These are phyloP conservation scores for Rhinella marina DNA, from an alignment of 2,797 vertebrate species.

Conservation along the genomic window DNA sequence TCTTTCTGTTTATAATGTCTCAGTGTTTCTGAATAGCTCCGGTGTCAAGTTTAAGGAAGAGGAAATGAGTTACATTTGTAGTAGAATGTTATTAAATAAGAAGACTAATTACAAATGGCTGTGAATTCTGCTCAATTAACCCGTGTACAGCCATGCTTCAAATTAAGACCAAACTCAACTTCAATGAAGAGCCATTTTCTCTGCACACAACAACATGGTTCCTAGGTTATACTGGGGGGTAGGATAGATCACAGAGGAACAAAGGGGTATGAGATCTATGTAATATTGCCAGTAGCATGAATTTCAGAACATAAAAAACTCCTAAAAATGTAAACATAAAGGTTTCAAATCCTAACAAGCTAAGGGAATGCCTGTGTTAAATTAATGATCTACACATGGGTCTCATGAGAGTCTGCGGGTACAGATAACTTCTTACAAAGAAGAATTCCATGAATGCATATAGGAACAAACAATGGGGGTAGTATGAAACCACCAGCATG, in stretches of 20 bases:
- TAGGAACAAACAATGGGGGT: slow-evolving; percentile 35
- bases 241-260: not conserved
- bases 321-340: slow-evolving; percentile 33
- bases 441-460: slow-evolving; percentile 46
- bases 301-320: not conserved
- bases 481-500: slow-evolving; percentile 39
- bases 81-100: slow-evolving; percentile 66
- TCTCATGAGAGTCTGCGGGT: slow-evolving; percentile 41
- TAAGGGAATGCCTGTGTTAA: not conserved
- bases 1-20: slow-evolving; percentile 26
- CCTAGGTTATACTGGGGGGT: not conserved
- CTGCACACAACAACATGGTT: not conserved
- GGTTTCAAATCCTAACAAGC: slow-evolving; percentile 1
- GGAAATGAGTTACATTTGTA: slow-evolving; percentile 68
- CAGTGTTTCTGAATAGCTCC: slow-evolving; percentile 63
- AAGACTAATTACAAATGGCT: slow-evolving; percentile 61
- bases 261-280: not conserved
- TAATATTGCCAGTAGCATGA: not conserved
- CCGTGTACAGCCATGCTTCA: not conserved
- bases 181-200: not conserved
- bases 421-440: slow-evolving; percentile 32
- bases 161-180: not conserved
- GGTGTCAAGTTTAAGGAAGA: slow-evolving; percentile 66
- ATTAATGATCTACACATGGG: slow-evolving; percentile 35
- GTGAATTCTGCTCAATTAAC: slow-evolving; percentile 52